Conservation (phyloP, 2,113 vertebrate species). For the Canis aureus region DNA sequence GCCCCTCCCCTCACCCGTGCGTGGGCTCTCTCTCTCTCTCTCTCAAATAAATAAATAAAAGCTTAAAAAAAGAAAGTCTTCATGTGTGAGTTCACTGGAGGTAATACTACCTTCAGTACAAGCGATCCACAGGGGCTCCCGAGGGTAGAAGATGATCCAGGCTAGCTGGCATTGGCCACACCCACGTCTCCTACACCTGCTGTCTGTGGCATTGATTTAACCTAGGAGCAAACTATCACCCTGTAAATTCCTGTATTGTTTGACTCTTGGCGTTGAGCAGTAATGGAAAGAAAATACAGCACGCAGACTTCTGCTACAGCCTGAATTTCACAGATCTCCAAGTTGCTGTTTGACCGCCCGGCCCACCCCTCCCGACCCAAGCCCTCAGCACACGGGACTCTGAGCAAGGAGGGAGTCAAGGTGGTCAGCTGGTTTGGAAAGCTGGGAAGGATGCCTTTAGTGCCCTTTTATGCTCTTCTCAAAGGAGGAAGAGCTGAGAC, state of each 20-base stretch:
- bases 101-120: not conserved
- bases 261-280: not conserved
- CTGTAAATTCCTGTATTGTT: not conserved
- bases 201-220: not conserved
- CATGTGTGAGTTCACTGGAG: not conserved
- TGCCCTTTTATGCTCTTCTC: not conserved
- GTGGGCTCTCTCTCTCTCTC: not conserved
- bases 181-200: not conserved
- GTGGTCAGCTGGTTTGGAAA: not conserved
- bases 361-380: too few relatives aligned
- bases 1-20: not conserved
- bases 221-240: not conserved
- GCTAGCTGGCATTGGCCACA: not conserved
- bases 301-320: not conserved
- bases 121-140: not conserved
- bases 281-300: not conserved
- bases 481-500: not conserved
- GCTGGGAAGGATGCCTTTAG: not conserved
- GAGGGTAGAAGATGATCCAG: not conserved
- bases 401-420: not conserved
- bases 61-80: not conserved
- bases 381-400: not conserved
- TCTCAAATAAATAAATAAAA: not conserved
- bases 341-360: rapidly evolving
- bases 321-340: not conserved